Evolutionary conservation across 2,888 invertebrate genomes (phyloP).

Genomic region (Nipponacmea schrenckii): DNA sequence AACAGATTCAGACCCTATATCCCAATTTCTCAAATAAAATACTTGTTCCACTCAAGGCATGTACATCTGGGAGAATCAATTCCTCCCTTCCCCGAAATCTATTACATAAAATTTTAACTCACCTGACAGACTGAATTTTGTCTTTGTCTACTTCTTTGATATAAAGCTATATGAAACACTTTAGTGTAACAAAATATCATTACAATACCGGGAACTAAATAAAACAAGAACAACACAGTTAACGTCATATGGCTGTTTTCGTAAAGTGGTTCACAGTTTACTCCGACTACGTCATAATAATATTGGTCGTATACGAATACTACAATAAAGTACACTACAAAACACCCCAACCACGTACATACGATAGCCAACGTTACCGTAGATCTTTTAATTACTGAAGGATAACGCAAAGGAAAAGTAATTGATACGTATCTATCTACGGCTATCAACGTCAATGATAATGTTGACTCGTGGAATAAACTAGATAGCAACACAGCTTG

Average conservation of each 20-base stretch:
- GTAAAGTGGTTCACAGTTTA: conserved; percentile 41
- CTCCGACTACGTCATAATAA: conserved; percentile 38
- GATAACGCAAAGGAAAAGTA: conserved; percentile 31
- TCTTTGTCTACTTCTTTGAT: conserved; percentile 3
- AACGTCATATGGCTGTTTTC: conserved; percentile 34
- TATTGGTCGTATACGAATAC: conserved; percentile 36
- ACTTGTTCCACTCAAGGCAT: no score
- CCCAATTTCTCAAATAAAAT: no score
- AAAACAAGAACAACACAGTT: conserved; percentile 35
- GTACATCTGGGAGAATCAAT: no score
- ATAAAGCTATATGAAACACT: conserved; percentile 6
- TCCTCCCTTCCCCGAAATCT: no score
- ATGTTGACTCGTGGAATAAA: conserved; percentile 39
- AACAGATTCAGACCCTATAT: no score
- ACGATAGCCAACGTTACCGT: conserved; percentile 31
- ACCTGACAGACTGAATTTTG: not conserved
- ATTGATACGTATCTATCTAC: conserved; percentile 37
- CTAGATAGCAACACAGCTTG: conserved; percentile 36
- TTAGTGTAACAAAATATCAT: conserved; percentile 33
- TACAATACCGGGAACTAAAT: conserved; percentile 31
- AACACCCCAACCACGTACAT: conserved; percentile 32
- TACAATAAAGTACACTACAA: conserved; percentile 32
- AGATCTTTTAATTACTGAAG: conserved; percentile 32
- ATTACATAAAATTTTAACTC: no score
- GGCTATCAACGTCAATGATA: conserved; percentile 35